Evolutionary conservation across 2,797 vertebrate species (phyloP).

Genomic region (Adelosebastes latens): DNA sequence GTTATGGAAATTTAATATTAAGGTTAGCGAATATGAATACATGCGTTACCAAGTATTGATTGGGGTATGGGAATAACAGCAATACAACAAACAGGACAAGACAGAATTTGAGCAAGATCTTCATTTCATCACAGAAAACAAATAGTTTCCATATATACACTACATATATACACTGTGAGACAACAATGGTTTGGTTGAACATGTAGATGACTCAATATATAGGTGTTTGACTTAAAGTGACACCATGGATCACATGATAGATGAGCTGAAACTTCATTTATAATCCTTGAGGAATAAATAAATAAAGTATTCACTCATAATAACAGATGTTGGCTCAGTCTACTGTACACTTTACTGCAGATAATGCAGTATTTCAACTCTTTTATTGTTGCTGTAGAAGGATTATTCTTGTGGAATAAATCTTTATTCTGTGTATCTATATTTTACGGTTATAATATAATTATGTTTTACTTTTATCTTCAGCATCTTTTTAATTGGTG

Average conservation of each 20-base stretch:
- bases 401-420: neutral
- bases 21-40: conserved; percentile 7
- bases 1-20: conserved; percentile 37
- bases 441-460: neutral
- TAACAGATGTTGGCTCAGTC: neutral
- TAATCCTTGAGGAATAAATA: neutral
- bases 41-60: neutral
- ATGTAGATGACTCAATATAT: neutral
- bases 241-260: neutral
- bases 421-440: neutral
- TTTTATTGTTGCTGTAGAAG: neutral
- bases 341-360: neutral
- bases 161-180: neutral
- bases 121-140: neutral
- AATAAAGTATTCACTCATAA: neutral
- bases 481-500: neutral
- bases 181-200: neutral
- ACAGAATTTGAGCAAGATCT: neutral
- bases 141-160: neutral
- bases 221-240: neutral
- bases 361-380: too few species aligned
- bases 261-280: neutral
- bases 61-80: neutral
- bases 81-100: neutral
- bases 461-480: neutral